Conservation (phyloP, 2,888 invertebrate species). For the Cordylochernes scorpioides region DNA sequence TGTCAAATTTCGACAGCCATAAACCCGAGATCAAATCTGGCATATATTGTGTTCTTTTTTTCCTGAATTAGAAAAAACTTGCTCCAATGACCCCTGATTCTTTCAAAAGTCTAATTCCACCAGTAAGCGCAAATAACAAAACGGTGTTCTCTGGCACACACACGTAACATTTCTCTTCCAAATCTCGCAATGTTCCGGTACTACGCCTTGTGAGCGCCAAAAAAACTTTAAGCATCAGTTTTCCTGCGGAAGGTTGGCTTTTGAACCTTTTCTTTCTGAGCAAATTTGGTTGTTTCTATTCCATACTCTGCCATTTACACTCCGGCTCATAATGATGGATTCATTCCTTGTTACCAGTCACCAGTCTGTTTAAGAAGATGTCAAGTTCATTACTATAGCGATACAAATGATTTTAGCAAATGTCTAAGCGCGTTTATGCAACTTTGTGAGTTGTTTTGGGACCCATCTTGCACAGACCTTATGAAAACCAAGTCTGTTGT, state of each 20-base stretch:
- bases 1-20: no score
- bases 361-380: constrained; percentile 1
- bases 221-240: constrained; percentile 2
- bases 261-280: constrained; percentile 3
- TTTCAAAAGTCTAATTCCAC: no score
- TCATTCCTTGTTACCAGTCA: constrained; percentile 1
- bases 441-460: constrained; percentile 1
- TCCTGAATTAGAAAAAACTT: no score
- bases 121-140: no score
- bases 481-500: constrained; percentile 2
- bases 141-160: no score
- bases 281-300: constrained; percentile 2
- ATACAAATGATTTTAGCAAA: constrained; percentile 2
- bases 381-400: constrained; percentile 1
- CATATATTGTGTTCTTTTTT: no score
- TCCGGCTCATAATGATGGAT: constrained; percentile 2
- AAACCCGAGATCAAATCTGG: no score
- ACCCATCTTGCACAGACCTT: constrained; percentile 2
- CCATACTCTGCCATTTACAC: constrained; percentile 3
- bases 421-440: constrained; percentile 1
- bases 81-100: no score
- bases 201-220: constrained; percentile 1
- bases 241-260: constrained; percentile 1
- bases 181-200: constrained; percentile 2
- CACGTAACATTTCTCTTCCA: no score